phyloP scores from a whole-genome alignment of 1,140 invertebrate genomes.

The Brachionus calyciflorus region DNA sequence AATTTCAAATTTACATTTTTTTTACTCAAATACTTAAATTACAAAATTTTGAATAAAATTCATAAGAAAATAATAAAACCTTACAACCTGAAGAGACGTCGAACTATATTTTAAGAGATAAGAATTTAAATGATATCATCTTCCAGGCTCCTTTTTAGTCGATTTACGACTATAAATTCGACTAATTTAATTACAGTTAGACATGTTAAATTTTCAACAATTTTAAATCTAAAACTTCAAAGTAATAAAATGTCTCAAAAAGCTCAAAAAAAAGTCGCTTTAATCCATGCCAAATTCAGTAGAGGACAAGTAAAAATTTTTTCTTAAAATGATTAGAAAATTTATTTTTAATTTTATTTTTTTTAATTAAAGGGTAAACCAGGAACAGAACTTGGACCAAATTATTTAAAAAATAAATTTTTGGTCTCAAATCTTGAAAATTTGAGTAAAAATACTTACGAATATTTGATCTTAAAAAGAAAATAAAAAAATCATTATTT shows the following conservation, averaged over 20 bases:
- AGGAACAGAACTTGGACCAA: constrained; percentile 31
- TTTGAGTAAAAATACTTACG: constrained; percentile 19
- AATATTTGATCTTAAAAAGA: neutral
- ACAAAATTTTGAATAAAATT: too few relatives aligned
- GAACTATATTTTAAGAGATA: too few relatives aligned
- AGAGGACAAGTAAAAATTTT: constrained; percentile 1
- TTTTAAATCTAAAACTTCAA: too few relatives aligned
- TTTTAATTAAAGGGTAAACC: constrained; percentile 25
- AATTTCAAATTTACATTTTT: too few relatives aligned
- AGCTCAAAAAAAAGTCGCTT: neutral
- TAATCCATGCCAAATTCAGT: constrained; percentile 32
- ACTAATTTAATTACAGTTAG: too few relatives aligned
- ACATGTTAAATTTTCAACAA: too few relatives aligned
- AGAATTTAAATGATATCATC: too few relatives aligned
- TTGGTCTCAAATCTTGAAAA: constrained; percentile 28
- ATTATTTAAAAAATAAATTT: constrained; percentile 34
- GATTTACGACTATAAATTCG: too few relatives aligned
- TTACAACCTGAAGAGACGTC: too few relatives aligned
- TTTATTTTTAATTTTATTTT: neutral
- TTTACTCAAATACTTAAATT: too few relatives aligned
- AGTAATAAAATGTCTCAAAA: constrained; percentile 14
- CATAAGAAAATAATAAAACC: too few relatives aligned
- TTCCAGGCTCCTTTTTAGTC: too few relatives aligned
- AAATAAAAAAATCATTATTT: neutral
- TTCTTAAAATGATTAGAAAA: neutral